phyloP scores from a whole-genome alignment of 2,113 vertebrate species.

The Siphamia tubifer region DNA sequence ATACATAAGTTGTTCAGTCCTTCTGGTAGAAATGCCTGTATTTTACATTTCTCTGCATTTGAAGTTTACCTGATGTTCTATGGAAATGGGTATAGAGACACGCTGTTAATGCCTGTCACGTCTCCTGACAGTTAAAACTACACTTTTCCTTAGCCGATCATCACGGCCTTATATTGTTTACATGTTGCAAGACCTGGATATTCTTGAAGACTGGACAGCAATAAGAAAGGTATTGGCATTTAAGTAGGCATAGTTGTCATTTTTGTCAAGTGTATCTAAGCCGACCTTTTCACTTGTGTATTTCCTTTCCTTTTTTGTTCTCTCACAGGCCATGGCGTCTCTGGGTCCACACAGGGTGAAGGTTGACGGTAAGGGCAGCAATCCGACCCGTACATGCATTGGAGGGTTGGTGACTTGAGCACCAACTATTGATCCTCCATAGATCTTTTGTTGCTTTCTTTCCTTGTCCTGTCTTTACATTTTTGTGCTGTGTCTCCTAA shows the following conservation, averaged over 20 bases:
- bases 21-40: too few relatives aligned
- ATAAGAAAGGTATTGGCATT: conserved; percentile 88
- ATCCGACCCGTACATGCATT: conserved; percentile 14
- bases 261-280: neutral
- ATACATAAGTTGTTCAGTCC: too few relatives aligned
- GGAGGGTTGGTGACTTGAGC: neutral
- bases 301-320: neutral
- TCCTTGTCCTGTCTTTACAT: neutral
- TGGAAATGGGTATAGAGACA: too few relatives aligned
- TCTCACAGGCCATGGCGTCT: conserved; percentile 89
- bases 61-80: too few relatives aligned
- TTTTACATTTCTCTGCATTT: too few relatives aligned
- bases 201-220: conserved; percentile 97
- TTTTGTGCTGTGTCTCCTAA: neutral
- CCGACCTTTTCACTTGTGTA: conserved; percentile 28
- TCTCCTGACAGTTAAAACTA: too few relatives aligned
- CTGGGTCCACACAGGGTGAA: conserved; percentile 92
- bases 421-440: neutral
- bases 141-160: conserved; percentile 76
- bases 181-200: conserved; percentile 97
- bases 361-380: conserved; percentile 86
- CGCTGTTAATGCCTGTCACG: too few relatives aligned
- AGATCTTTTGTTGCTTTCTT: neutral
- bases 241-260: neutral
- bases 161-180: conserved; percentile 97